Conservation (phyloP, 92 coral and sea anemone genomes). For the Actinostola sp. region DNA sequence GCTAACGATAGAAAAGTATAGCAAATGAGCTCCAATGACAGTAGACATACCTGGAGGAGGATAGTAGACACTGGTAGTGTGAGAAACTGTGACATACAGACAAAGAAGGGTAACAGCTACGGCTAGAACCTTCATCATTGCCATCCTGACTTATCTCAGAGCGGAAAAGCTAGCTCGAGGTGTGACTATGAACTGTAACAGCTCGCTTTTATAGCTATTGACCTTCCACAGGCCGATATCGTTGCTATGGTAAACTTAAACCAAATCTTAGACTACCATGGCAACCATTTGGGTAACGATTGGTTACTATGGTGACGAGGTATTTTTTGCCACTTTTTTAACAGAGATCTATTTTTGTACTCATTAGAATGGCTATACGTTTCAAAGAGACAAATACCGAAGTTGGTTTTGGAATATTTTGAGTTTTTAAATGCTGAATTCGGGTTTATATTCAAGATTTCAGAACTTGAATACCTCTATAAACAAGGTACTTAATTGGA, state of each 20-base stretch:
- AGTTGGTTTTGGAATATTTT: no score
- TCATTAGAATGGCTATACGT: no score
- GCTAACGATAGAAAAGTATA: background rate
- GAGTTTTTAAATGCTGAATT: no score
- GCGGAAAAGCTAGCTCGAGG: constrained; percentile 15
- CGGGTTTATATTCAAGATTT: no score
- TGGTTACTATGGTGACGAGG: background rate
- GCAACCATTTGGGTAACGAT: background rate
- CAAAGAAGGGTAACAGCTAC: constrained; percentile 13
- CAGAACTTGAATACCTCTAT: no score
- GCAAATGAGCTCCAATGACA: background rate
- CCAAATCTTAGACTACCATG: background rate
- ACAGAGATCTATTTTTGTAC: background rate
- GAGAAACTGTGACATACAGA: constrained; percentile 1
- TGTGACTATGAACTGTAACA: background rate
- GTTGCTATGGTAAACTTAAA: background rate
- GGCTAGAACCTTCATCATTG: constrained; percentile 8
- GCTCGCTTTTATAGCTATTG: constrained; percentile 8
- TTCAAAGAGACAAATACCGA: no score
- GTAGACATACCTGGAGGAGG: background rate
- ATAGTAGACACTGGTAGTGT: constrained; percentile 3
- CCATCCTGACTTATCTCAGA: constrained; percentile 1
- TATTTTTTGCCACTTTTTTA: background rate
- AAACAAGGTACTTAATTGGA: no score
- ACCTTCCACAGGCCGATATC: background rate